These are phyloP conservation scores for Alligator sinensis DNA, from an alignment of 2,113 vertebrate species.

Conservation along the genomic window DNA sequence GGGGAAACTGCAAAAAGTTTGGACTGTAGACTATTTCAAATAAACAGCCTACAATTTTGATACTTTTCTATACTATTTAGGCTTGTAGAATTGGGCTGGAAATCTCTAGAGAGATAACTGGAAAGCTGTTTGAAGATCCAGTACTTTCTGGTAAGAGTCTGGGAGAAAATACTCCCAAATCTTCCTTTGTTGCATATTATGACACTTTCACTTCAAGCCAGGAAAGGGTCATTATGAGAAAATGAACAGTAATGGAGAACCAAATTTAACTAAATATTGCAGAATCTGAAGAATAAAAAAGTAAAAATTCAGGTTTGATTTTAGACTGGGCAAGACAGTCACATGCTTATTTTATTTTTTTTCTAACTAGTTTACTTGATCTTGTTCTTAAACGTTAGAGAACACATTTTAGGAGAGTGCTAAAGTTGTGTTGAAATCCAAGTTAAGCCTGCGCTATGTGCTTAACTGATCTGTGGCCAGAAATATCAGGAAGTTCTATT, in stretches of 20 bases:
- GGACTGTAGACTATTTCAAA: background rate
- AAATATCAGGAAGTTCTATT: background rate
- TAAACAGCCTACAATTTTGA: background rate
- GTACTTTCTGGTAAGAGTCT: background rate
- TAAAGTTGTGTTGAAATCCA: background rate
- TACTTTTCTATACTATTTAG: background rate
- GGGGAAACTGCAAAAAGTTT: background rate
- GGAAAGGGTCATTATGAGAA: background rate
- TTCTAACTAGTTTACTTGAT: background rate
- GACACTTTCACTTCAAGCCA: background rate
- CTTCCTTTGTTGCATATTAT: background rate
- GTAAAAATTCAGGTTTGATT: background rate
- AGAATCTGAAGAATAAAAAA: background rate
- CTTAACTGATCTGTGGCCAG: background rate
- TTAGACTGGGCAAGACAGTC: background rate
- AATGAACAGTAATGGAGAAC: background rate
- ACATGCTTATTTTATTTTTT: background rate
- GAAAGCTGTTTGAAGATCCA: background rate
- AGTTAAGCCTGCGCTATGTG: background rate
- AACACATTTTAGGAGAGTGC: background rate
- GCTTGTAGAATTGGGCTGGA: accelerated
- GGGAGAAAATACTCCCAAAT: accelerated
- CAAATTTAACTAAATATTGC: background rate
- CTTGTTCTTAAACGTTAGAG: background rate
- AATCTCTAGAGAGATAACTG: background rate